Percentiles rank a stretch among this genome's conserved stretches.
Evolutionary conservation across 2,888 invertebrate species (phyloP).

Genomic region (Ariolimax columbianus): DNA sequence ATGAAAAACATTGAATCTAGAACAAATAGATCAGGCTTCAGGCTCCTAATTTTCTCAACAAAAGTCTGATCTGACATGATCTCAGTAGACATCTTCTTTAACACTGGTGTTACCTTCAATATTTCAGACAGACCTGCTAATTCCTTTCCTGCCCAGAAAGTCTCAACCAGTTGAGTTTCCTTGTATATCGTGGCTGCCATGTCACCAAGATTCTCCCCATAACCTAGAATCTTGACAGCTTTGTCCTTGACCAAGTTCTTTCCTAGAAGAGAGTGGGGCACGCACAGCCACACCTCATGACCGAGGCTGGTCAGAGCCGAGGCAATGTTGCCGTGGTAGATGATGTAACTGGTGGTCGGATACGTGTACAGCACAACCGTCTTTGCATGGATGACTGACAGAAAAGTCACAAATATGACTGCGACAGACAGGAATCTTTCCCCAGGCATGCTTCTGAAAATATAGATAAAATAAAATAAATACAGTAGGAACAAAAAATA

Average conservation of each 20-base stretch:
- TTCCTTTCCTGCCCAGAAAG: constrained; percentile 1
- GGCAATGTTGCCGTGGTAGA: constrained; percentile 45
- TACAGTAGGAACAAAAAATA: no score
- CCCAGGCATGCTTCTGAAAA: no score
- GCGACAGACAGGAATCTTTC: no score
- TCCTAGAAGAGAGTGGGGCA: constrained; percentile 8
- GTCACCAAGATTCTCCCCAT: constrained; percentile 10
- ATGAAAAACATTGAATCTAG: constrained; percentile 46
- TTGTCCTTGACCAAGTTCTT: background rate
- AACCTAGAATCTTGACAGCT: background rate
- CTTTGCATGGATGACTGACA: constrained; percentile 21
- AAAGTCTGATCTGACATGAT: constrained; percentile 37
- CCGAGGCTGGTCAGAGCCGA: constrained; percentile 34
- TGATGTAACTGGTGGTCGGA: constrained; percentile 35
- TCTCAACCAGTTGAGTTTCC: background rate
- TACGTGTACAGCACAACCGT: background rate
- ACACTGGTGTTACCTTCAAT: background rate
- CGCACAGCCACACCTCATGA: constrained; percentile 33
- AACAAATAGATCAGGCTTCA: constrained; percentile 52
- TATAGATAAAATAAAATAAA: no score
- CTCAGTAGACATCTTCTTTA: background rate
- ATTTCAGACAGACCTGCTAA: background rate
- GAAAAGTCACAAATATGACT: no score
- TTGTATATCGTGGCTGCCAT: background rate
- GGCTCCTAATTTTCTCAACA: constrained; percentile 27